phyloP scores from a whole-genome alignment of 2,113 vertebrate species.

The Cyphomyrus discorhynchus region DNA sequence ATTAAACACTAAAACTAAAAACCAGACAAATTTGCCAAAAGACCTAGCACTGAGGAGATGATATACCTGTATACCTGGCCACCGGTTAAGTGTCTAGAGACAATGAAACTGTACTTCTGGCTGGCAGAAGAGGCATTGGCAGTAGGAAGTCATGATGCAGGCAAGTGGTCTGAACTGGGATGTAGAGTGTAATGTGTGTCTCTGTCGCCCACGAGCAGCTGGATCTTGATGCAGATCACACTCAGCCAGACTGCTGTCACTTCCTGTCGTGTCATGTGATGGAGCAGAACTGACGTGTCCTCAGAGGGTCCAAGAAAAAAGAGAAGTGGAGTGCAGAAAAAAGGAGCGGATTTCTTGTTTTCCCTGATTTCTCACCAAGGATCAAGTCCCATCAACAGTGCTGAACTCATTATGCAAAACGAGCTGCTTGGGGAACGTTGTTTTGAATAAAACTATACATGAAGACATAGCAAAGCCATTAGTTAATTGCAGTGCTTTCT shows the following conservation, averaged over 20 bases:
- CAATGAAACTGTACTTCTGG: neutral
- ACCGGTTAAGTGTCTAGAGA: neutral
- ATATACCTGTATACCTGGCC: neutral
- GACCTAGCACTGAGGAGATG: neutral
- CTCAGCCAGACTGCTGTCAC: neutral
- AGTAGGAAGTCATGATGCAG: neutral
- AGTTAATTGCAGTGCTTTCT: conserved; percentile 1
- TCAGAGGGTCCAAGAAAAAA: neutral
- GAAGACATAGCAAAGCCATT: neutral
- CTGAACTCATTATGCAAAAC: neutral
- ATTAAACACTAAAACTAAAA: neutral
- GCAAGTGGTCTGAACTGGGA: neutral
- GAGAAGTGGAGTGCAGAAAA: neutral
- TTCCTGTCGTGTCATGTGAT: neutral
- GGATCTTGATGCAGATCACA: neutral
- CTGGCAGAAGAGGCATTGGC: neutral
- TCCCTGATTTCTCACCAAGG: neutral
- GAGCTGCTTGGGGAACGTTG: neutral
- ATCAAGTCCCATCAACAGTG: neutral
- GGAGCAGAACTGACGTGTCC: neutral
- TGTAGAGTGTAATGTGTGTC: neutral
- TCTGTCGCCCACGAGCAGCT: neutral
- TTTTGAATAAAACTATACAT: neutral
- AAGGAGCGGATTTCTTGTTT: neutral
- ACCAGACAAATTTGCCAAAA: neutral